Evolutionary conservation across 64 coral and sea anemone genomes (phyloP).

Genomic region (Pocillopora damicornis): DNA sequence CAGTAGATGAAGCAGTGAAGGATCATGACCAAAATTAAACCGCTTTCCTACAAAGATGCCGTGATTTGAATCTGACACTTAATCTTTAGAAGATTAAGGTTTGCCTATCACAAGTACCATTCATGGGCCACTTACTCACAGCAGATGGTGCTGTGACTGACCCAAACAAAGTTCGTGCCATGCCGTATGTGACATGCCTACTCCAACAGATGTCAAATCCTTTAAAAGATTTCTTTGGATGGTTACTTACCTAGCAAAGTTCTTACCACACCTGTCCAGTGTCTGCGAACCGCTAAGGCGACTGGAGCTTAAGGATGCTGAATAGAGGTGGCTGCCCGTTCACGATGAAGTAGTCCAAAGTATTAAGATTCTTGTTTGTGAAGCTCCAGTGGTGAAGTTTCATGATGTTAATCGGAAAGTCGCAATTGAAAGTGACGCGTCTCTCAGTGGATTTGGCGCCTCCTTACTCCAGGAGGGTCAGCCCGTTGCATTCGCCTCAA

Average conservation of each 20-base stretch:
- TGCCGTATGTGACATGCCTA: slow-evolving; percentile 28
- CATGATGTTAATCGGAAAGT: too few relatives aligned
- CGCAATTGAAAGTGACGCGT: too few relatives aligned
- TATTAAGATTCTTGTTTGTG: too few relatives aligned
- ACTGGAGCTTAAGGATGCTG: slow-evolving; percentile 47
- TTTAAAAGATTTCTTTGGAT: slow-evolving; percentile 46
- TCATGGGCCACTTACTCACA: slow-evolving; percentile 49
- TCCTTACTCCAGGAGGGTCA: slow-evolving; percentile 43
- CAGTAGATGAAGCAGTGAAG: slow-evolving; percentile 30
- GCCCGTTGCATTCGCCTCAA: slow-evolving; percentile 51
- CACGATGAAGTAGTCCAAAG: neutral
- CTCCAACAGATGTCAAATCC: slow-evolving; percentile 44
- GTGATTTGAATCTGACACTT: slow-evolving; percentile 34
- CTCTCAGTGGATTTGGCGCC: slow-evolving; percentile 31
- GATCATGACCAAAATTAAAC: slow-evolving; percentile 33
- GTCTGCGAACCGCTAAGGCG: slow-evolving; percentile 23
- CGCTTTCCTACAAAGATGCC: slow-evolving; percentile 25
- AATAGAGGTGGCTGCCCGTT: slow-evolving; percentile 42
- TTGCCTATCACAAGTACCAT: slow-evolving; percentile 6
- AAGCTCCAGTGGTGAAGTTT: too few relatives aligned
- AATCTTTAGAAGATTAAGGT: slow-evolving; percentile 50
- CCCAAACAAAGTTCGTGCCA: slow-evolving; percentile 46
- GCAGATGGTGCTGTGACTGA: slow-evolving; percentile 47
- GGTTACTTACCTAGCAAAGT: slow-evolving; percentile 38
- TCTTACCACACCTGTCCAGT: slow-evolving; percentile 41